These are phyloP conservation scores for Platysteira castanea DNA, from an alignment of 2,113 vertebrate genomes.

Conservation along the genomic window DNA sequence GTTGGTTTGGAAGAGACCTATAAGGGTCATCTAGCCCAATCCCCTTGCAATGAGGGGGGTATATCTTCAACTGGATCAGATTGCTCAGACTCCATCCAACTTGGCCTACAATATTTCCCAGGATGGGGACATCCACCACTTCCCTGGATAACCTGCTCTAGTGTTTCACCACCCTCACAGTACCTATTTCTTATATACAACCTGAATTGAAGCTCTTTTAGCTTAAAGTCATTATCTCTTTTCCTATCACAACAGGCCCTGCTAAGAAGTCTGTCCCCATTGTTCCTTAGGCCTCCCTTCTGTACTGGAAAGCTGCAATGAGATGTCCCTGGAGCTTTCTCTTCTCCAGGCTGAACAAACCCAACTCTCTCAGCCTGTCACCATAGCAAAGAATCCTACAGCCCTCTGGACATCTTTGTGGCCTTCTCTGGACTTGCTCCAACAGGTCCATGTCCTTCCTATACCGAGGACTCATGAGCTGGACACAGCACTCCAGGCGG, in stretches of 20 bases:
- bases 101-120: not conserved
- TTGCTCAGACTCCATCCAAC: not conserved
- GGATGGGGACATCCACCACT: not conserved
- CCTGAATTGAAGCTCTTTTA: not conserved
- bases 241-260: not conserved
- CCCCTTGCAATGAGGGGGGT: not conserved
- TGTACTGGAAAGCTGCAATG: not conserved
- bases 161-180: not conserved
- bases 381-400: not conserved
- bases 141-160: not conserved
- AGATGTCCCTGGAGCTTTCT: not conserved
- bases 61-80: not conserved
- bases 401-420: not conserved
- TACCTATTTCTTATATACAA: not conserved
- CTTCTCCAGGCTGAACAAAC: not conserved
- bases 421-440: rapidly evolving
- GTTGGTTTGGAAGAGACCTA: not conserved
- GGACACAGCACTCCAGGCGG: not conserved
- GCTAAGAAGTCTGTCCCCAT: not conserved
- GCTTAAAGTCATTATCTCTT: not conserved
- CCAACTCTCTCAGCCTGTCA: not conserved
- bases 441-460: too few relatives aligned
- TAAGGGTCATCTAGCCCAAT: too few relatives aligned
- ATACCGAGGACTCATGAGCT: not conserved
- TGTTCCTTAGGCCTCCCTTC: rapidly evolving